Evolutionary conservation across 2,888 invertebrate genomes (phyloP), one percentile per base, ranked within the genome.

Genomic region (Heliconius sara): DNA sequence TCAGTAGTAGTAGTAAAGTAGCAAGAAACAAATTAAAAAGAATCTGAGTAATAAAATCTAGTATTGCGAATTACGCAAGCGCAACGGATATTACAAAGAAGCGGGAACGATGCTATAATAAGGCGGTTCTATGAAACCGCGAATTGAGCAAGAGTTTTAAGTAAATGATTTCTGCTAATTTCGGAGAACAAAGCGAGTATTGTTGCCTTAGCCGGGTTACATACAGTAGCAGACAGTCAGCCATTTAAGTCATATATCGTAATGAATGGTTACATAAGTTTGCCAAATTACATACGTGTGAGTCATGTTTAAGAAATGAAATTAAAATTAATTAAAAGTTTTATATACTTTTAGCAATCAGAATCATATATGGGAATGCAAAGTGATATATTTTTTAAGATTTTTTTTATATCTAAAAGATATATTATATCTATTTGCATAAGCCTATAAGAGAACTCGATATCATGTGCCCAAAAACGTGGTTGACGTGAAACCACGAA

Each of bases 101-200:
- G 71, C 57, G 76, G 78, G 77, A 78, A 80, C 74, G 80, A 74
- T 65, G 76, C 60, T 79, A 78, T 71, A 79, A 66, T 68, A 79
- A 71, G 60, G 67, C 75, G 77, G 80, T 89, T 91, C 88, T 83
- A 81, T 83, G 89, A 88, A 90, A 83, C 83, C 79, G 86, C 85
- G 84, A 87, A 90, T 90, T 92, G 87, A 88, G 89, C 87, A 91
- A 88, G 85, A 84, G 76, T 83, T 85, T 85, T 82, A 84, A 88
- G 89, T 88, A 90, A 92, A 88, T 85, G 86, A 88, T 88, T 88
- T 89, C 87, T 85, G 89, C 87, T 93, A 92, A 93, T 91, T 93
- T 90, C 91, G 85, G 72, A 88, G 91, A 92, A 94, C 90, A 92
- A 88, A 85, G 89, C 88, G 82, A 83, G 82, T 85, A 82, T 86